Evolutionary conservation across 2,888 invertebrate genomes (phyloP), one percentile per base, ranked within the genome.

Genomic region (Orthonychiurus folsomi): DNA sequence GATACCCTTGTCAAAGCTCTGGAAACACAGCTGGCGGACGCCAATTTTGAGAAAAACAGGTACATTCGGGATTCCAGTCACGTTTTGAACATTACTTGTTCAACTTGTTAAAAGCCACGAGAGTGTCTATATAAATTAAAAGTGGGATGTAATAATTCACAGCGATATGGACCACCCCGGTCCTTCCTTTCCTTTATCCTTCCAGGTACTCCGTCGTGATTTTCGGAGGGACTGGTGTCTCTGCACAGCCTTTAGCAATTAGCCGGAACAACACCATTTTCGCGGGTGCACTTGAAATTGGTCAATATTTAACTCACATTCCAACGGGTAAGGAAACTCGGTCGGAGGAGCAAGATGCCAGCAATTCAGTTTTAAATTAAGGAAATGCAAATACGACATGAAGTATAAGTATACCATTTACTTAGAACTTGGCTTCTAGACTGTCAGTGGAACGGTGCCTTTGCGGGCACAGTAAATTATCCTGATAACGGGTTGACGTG

Each of bases 161-260:
- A 5, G 37, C 5, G 37, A 15, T n/a, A n/a, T n/a, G n/a, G n/a
- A n/a, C n/a, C 37, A 15, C 15, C 37, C 37, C 15, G 5, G 9
- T 37, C 5, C 15, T 37, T 37, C 15, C 5, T 37, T 64, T 65
- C 24, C 70, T 62, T 74, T 61, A 53, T 55, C 60, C 62, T 76
- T 74, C 20, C 74, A 87, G 90, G 70, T 94, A 88, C 80, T 85
- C 91, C 0, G 81, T 90, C 1, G 85, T 93, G 0, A 84, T 85
- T 0, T 94, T 87, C 78, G 93, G 93, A 20, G 92, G 92, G 0
- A 78, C 82, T 69, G 86, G 86, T 24, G 84, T 89, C 48, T 88
- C 83, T 75, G 82, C 84, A 57, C 79, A 81, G 15, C 87, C 92
- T 1, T 84, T 87, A 56, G 86, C 86, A 66, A 81, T 93, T 2